Evolutionary conservation across 2,888 invertebrate species (phyloP), one percentile per base, ranked within the genome.

Genomic region (Druceiella hillmani): DNA sequence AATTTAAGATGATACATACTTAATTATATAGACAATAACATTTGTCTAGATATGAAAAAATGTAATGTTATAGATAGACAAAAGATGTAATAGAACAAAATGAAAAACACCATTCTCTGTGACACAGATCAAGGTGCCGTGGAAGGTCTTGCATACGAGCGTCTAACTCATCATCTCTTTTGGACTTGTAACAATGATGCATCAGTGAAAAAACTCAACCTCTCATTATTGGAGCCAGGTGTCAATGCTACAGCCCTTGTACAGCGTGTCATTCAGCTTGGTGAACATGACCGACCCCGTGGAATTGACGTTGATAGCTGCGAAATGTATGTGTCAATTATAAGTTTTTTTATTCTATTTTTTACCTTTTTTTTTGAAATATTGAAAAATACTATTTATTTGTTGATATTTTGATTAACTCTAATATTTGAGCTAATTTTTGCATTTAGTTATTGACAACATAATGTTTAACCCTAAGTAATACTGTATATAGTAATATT

Each of bases 261-360:
- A 24, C 64, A 68, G 52, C 73, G 73, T 25, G 74, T 90, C 34
- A 64, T 90, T 28, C 77, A 77, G 45, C 66, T 91, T 48, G 68
- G 74, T 41, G 54, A 69, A 3, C 78, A 79, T 43, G 89, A 89
- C 59, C 87, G 89, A 49, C 90, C 90, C 0, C 68, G 92, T 17
- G 91, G 89, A 26, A 82, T 94, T 47, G 87, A 84, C 14, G 75
- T 90, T 15, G 90, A 93, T 59, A 83, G 85, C 34, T 93, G 93
- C 59, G 77, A 81, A 48, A 64, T 61, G 12, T 65, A 62, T 61
- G 58, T 68, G 10, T n/a, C n/a, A n/a, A n/a, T n/a, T n/a, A n/a
- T n/a, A n/a, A n/a, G n/a, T 24, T 30, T 16, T n/a, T 27, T 20
- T 27, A 12, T 12, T 11, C 10, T 27, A 10, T 10, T 20, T 20